These are phyloP conservation scores for Triplophysa rosa DNA, from an alignment of 2,113 vertebrate species.

Conservation along the genomic window DNA sequence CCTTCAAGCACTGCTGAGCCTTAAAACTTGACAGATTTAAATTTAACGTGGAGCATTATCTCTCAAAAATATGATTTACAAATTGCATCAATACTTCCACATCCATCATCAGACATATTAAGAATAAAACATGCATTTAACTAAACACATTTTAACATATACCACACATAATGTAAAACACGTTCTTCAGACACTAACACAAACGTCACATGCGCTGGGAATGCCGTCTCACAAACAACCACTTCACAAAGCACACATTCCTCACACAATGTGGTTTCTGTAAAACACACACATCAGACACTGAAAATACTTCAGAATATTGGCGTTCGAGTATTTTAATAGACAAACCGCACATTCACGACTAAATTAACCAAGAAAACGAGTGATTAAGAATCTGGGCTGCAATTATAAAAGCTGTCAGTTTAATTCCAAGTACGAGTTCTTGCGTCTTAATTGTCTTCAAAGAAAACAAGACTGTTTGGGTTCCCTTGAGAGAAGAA, in stretches of 20 bases:
- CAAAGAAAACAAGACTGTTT: not conserved
- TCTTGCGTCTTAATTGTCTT: not conserved
- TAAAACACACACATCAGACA: not conserved
- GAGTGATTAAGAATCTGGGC: not conserved
- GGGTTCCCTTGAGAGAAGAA: constrained; percentile 21
- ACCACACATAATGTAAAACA: not conserved
- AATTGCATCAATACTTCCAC: constrained; percentile 10
- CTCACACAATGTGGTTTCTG: constrained; percentile 2
- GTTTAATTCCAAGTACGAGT: not conserved
- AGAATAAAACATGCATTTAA: too few relatives aligned
- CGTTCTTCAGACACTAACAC: not conserved
- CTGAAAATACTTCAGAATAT: not conserved
- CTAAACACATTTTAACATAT: too few relatives aligned
- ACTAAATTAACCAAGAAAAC: not conserved
- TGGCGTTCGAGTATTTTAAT: not conserved
- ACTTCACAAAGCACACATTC: not conserved
- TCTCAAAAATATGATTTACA: too few relatives aligned
- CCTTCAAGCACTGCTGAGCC: too few relatives aligned
- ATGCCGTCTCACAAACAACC: not conserved
- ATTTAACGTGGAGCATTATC: too few relatives aligned
- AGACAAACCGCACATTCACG: not conserved
- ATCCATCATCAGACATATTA: not conserved
- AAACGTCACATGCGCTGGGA: not conserved
- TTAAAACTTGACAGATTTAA: too few relatives aligned
- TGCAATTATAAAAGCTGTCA: not conserved